A percentile compares a stretch with the other conserved stretches of the same genome.
Conservation (phyloP, 2,888 invertebrate genomes). For the Capitulum mitella region DNA sequence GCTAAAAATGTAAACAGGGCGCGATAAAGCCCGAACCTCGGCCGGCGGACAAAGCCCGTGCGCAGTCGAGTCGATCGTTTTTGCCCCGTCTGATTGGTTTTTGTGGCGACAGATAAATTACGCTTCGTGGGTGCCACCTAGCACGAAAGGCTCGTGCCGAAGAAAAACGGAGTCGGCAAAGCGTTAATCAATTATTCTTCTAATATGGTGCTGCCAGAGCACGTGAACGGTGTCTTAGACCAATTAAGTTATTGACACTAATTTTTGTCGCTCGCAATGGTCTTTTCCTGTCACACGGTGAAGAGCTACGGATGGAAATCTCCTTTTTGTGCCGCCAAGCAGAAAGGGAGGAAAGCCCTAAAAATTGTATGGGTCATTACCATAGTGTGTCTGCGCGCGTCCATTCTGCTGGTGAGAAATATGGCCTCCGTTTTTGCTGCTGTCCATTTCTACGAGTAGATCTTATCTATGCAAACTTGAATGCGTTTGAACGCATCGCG, state of each 20-base stretch:
- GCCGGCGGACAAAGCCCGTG: neutral
- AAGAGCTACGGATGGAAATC: neutral
- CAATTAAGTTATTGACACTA: neutral
- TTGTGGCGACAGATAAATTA: slow-evolving; percentile 13
- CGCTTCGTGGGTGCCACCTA: slow-evolving; percentile 5
- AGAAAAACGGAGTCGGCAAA: neutral
- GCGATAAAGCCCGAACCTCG: neutral
- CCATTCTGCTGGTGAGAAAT: neutral
- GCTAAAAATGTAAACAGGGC: slow-evolving; percentile 17
- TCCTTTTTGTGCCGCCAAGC: neutral
- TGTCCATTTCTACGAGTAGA: neutral
- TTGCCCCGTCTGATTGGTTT: neutral
- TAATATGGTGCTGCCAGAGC: neutral
- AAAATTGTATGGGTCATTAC: neutral
- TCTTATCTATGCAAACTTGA: slow-evolving; percentile 14
- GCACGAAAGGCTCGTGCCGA: neutral
- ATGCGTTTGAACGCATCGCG: neutral
- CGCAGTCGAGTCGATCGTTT: neutral
- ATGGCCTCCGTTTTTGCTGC: neutral
- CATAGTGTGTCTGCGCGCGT: neutral
- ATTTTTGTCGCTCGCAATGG: neutral
- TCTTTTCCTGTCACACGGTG: neutral
- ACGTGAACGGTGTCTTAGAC: neutral
- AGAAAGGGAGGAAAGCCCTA: neutral
- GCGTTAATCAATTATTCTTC: neutral